A percentile compares a stretch with the other conserved stretches of the same genome.
These are phyloP conservation scores for Clamator glandarius DNA, from an alignment of 2,797 vertebrate species.

Conservation along the genomic window DNA sequence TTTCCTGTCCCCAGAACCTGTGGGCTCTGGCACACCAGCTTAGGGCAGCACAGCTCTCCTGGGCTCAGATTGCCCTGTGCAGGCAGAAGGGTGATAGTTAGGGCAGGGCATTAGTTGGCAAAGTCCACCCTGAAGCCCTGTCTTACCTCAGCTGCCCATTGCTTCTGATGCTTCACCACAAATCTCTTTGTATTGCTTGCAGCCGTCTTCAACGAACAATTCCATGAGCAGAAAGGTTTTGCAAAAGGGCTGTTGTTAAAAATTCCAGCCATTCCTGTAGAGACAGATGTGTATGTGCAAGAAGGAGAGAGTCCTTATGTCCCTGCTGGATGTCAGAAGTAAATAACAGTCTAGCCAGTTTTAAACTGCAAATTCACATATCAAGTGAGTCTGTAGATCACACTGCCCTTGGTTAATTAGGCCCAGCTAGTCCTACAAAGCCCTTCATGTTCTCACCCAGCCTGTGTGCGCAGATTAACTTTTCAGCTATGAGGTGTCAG, in stretches of 20 bases:
- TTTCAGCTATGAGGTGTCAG: neutral
- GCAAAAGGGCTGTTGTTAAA: no score
- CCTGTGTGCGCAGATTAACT: neutral
- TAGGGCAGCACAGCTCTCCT: neutral
- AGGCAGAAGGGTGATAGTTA: neutral
- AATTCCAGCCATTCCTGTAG: neutral
- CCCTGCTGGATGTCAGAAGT: neutral
- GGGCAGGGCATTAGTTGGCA: neutral
- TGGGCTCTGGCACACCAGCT: neutral
- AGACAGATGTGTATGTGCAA: neutral
- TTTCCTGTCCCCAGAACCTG: neutral
- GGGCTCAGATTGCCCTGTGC: neutral
- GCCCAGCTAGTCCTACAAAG: neutral
- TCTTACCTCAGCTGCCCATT: neutral
- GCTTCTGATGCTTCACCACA: neutral
- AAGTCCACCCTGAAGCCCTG: neutral
- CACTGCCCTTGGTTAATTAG: neutral
- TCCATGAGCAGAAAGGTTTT: no score
- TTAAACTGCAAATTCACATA: neutral
- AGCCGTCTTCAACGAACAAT: neutral
- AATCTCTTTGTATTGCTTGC: neutral
- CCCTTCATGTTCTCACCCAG: neutral
- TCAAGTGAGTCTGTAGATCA: neutral
- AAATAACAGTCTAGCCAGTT: neutral
- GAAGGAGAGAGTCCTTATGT: neutral